These are phyloP conservation scores for Drosophila mojavensis DNA, from an alignment of 1,140 invertebrate genomes.

Conservation along the genomic window DNA sequence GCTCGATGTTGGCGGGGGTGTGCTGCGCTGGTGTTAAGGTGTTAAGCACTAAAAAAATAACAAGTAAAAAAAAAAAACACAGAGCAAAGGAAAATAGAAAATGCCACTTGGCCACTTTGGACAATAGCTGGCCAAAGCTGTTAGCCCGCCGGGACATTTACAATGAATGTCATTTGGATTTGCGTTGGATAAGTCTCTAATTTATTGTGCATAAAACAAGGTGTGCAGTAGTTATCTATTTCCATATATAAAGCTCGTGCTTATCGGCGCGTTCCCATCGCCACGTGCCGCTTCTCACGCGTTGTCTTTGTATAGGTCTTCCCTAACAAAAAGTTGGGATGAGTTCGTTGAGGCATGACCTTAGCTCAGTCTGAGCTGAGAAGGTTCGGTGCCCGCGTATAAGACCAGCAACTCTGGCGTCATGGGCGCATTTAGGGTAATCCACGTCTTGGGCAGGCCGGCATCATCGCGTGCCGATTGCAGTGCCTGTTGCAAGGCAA, in stretches of 20 bases:
- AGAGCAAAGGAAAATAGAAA: conserved; percentile 45
- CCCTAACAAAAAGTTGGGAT: neutral
- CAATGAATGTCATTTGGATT: conserved; percentile 79
- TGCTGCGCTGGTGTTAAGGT: conserved; percentile 62
- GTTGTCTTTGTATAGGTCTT: conserved; percentile 9
- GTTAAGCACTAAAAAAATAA: conserved; percentile 56
- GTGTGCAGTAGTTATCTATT: conserved; percentile 18
- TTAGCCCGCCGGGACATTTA: conserved; percentile 33
- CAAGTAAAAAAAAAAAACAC: neutral
- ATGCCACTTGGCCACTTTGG: conserved; percentile 16
- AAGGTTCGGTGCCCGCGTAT: conserved; percentile 68
- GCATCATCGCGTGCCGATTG: conserved; percentile 87
- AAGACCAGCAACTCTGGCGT: conserved; percentile 84
- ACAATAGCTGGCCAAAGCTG: conserved; percentile 13
- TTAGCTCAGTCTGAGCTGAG: conserved; percentile 65
- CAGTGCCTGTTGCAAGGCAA: conserved; percentile 90
- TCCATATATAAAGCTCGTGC: conserved; percentile 31
- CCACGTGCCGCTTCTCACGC: conserved; percentile 68
- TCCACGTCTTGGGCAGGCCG: conserved; percentile 85
- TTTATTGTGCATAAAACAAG: conserved; percentile 73
- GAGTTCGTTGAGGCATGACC: conserved; percentile 2
- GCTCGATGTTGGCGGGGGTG: conserved; percentile 46
- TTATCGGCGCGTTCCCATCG: conserved; percentile 58
- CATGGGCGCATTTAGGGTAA: conserved; percentile 85
- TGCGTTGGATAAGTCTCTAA: conserved; percentile 76